phyloP scores from a whole-genome alignment of 2,888 invertebrate species.

The Drosophila multiciliata region DNA sequence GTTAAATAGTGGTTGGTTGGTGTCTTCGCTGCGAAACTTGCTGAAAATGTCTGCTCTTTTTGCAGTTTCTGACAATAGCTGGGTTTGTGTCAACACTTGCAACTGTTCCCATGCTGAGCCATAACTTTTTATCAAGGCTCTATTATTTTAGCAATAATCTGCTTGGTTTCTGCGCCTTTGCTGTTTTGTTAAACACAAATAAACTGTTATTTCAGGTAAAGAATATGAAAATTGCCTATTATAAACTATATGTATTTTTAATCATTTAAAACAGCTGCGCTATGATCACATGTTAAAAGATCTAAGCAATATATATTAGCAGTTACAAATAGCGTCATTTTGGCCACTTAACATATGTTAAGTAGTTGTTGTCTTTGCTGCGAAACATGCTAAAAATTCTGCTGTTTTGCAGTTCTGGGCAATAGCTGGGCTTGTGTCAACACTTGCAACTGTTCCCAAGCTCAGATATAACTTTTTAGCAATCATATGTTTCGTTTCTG shows the following conservation, averaged over 20 bases:
- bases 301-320: too few relatives aligned
- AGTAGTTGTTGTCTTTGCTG: neutral
- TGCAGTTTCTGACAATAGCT: neutral
- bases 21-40: neutral
- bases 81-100: neutral
- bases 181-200: too few relatives aligned
- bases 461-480: too few relatives aligned
- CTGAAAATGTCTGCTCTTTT: neutral
- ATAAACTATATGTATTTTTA: too few relatives aligned
- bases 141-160: neutral
- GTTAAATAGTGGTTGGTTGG: neutral
- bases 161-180: constrained; percentile 11
- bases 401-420: neutral
- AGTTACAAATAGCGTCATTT: too few relatives aligned
- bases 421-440: neutral
- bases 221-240: too few relatives aligned
- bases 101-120: neutral
- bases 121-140: neutral
- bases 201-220: too few relatives aligned
- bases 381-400: neutral
- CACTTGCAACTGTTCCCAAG: neutral
- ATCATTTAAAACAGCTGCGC: too few relatives aligned
- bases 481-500: constrained; percentile 9
- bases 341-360: neutral
- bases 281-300: too few relatives aligned